Percentiles rank a stretch among this genome's conserved stretches.
Evolutionary conservation across 1,140 invertebrate genomes (phyloP).

Genomic region (Dryas iulia): DNA sequence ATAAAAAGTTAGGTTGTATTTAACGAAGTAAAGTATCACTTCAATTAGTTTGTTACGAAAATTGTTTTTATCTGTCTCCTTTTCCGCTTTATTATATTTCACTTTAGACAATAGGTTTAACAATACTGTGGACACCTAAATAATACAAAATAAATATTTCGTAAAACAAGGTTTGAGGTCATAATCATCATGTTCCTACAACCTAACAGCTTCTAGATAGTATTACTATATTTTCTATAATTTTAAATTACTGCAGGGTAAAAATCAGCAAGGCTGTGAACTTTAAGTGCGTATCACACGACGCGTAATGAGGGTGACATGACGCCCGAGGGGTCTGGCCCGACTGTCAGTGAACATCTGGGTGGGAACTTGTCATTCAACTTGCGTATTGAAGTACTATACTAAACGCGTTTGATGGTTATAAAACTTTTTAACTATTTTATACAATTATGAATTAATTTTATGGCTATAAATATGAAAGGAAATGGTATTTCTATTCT

Average conservation of each 20-base stretch:
- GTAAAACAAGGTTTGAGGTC: too few relatives aligned
- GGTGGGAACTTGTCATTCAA: conserved; percentile 28
- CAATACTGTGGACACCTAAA: too few relatives aligned
- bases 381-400: conserved; percentile 8
- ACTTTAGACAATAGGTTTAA: too few relatives aligned
- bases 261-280: conserved; percentile 16
- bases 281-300: conserved; percentile 25
- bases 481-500: too few relatives aligned
- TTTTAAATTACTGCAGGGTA: conserved; percentile 3
- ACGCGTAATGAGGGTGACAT: conserved; percentile 33
- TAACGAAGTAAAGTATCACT: neutral
- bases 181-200: neutral
- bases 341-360: conserved; percentile 29
- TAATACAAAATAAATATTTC: too few relatives aligned
- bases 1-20: neutral
- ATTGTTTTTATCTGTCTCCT: too few relatives aligned
- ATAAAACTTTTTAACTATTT: too few relatives aligned
- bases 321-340: conserved; percentile 22
- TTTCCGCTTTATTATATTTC: too few relatives aligned
- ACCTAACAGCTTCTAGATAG: neutral
- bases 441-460: neutral
- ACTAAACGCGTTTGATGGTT: neutral
- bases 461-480: too few relatives aligned
- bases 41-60: neutral
- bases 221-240: neutral